A percentile compares a stretch with the other conserved stretches of the same genome.
These are phyloP conservation scores for Gymnoscopelus braueri DNA, from an alignment of 2,797 vertebrate genomes.

Conservation along the genomic window DNA sequence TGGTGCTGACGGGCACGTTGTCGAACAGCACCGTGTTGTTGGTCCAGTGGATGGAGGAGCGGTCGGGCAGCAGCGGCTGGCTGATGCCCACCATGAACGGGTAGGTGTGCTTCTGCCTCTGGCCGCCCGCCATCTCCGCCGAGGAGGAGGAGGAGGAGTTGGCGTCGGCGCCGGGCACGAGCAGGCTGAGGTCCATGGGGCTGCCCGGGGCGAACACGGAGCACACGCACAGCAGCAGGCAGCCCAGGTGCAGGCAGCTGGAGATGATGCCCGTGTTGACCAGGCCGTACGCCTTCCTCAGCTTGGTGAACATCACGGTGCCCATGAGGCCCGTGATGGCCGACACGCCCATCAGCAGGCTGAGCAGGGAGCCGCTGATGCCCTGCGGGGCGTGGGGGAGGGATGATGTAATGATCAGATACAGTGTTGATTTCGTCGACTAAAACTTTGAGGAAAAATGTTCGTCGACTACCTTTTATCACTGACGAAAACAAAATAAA, in stretches of 20 bases:
- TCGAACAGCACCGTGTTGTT: conserved; percentile 87
- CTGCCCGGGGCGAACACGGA: conserved; percentile 87
- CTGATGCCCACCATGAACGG: conserved; percentile 79
- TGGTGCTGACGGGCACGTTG: conserved; percentile 73
- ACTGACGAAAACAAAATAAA: too few relatives aligned
- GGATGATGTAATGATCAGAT: too few relatives aligned
- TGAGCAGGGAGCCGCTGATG: conserved; percentile 85
- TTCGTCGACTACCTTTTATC: too few relatives aligned
- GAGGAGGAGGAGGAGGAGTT: conserved; percentile 57
- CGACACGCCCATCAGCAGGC: conserved; percentile 83
- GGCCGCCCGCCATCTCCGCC: conserved; percentile 71
- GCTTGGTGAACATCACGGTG: conserved; percentile 84
- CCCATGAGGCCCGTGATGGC: conserved; percentile 83
- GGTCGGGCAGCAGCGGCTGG: conserved; percentile 83
- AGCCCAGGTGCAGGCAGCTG: conserved; percentile 83
- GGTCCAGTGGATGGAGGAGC: conserved; percentile 87
- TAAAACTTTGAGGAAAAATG: too few relatives aligned
- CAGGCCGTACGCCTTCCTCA: conserved; percentile 81
- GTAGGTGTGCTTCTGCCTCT: conserved; percentile 75
- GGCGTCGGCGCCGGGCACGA: conserved; percentile 69
- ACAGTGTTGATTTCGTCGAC: too few relatives aligned
- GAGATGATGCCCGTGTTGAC: conserved; percentile 84
- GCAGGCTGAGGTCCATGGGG: conserved; percentile 82
- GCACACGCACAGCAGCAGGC: conserved; percentile 83
- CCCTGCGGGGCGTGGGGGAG: conserved; percentile 57